phyloP scores from a whole-genome alignment of 2,113 vertebrate species.

The Gambusia affinis region DNA sequence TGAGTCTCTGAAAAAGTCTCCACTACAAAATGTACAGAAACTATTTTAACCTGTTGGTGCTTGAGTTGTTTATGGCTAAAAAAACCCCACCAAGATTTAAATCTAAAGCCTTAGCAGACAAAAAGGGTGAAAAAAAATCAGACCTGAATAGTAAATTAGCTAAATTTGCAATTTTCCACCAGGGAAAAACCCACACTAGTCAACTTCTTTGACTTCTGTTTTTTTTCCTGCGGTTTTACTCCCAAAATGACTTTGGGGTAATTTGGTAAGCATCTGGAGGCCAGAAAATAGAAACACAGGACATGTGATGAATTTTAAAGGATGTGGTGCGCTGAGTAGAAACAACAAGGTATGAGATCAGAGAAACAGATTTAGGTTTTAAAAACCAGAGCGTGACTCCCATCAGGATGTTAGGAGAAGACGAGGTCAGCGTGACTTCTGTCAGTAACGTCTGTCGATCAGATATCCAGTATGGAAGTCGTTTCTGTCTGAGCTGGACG shows the following conservation, averaged over 20 bases:
- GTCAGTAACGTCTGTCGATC: constrained; percentile 34
- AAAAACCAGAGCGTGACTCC: constrained; percentile 45
- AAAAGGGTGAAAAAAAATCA: not conserved
- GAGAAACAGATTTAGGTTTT: constrained; percentile 2
- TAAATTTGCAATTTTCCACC: not conserved
- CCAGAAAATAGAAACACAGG: not conserved
- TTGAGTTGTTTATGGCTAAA: not conserved
- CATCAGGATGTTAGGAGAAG: constrained; percentile 38
- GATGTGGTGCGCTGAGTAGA: constrained; percentile 6
- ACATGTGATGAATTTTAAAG: not conserved
- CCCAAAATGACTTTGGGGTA: not conserved
- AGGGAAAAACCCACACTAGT: not conserved
- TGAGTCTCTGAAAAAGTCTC: too few relatives aligned
- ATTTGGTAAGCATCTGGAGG: not conserved
- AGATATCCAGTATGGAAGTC: constrained; percentile 26
- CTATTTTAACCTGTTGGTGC: not conserved
- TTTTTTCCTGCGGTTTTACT: not conserved
- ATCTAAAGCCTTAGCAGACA: not conserved
- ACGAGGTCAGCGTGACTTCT: constrained; percentile 50
- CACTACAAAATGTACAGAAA: too few relatives aligned
- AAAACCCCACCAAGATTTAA: not conserved
- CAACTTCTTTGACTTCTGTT: not conserved
- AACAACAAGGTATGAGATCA: not conserved
- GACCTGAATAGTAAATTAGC: not conserved
- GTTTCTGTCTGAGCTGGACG: constrained; percentile 11